These are phyloP conservation scores for Phalacrocorax carbo DNA, from an alignment of 2,113 vertebrate species.

Conservation along the genomic window DNA sequence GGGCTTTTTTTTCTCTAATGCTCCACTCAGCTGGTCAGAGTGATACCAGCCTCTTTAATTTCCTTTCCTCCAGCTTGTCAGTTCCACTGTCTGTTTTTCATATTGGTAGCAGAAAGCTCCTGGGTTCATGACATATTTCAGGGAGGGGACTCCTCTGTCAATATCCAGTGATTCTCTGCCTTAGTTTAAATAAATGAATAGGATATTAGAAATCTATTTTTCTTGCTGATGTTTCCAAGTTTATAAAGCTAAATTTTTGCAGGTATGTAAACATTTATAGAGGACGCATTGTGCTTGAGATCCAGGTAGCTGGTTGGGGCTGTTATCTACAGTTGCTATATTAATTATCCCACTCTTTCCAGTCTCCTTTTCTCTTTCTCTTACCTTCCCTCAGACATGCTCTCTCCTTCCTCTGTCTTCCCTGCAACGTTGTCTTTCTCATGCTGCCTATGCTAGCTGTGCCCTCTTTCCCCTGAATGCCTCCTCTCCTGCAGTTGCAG, in stretches of 20 bases:
- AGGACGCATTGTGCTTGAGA: not conserved
- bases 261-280: not conserved
- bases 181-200: not conserved
- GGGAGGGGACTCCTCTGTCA: not conserved
- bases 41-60: constrained; percentile 41
- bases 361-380: not conserved
- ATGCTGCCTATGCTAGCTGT: not conserved
- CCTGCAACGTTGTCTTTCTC: not conserved
- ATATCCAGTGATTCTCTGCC: not conserved
- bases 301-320: not conserved
- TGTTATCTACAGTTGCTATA: not conserved
- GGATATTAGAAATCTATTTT: not conserved
- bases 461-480: not conserved
- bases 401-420: not conserved
- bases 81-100: not conserved
- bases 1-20: not conserved
- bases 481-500: not conserved
- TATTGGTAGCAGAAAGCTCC: not conserved
- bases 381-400: not conserved
- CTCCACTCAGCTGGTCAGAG: constrained; percentile 24
- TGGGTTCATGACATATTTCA: not conserved
- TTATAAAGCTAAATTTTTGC: not conserved
- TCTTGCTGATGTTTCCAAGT: not conserved
- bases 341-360: not conserved
- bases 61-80: constrained; percentile 22